These are phyloP conservation scores for Oryzias woworae DNA, from an alignment of 2,113 vertebrate genomes.

Conservation along the genomic window DNA sequence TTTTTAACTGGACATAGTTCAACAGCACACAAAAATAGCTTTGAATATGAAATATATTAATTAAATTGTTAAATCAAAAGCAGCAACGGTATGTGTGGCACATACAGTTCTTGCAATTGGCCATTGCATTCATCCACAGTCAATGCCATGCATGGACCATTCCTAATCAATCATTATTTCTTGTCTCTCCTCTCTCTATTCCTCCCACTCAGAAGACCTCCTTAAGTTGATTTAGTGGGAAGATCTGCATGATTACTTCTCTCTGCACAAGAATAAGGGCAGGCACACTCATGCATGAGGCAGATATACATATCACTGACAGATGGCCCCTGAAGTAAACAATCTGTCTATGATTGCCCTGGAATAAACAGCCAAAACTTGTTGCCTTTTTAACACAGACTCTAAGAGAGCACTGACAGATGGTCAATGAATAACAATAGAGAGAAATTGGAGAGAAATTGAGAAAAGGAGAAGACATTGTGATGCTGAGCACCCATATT, in stretches of 20 bases:
- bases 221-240: slow-evolving; percentile 38
- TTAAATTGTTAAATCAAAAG: too few relatives aligned
- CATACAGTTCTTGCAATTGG: not conserved
- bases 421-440: not conserved
- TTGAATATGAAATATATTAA: too few relatives aligned
- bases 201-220: slow-evolving; percentile 13
- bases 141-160: not conserved
- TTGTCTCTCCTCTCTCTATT: slow-evolving; percentile 5
- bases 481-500: not conserved
- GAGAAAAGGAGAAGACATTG: not conserved
- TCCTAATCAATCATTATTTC: slow-evolving; percentile 24
- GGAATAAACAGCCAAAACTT: slow-evolving; percentile 22
- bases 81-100: too few relatives aligned
- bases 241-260: slow-evolving; percentile 46
- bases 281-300: slow-evolving; percentile 17
- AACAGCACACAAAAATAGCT: too few relatives aligned
- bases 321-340: slow-evolving; percentile 39
- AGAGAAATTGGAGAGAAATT: not conserved
- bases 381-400: slow-evolving; percentile 16
- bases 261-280: slow-evolving; percentile 19
- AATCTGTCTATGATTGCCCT: slow-evolving; percentile 31
- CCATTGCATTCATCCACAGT: not conserved
- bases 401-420: not conserved
- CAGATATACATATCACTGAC: slow-evolving; percentile 24
- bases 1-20: too few relatives aligned